Conservation (phyloP, 2,888 invertebrate species). For the Amphiduros pacificus region DNA sequence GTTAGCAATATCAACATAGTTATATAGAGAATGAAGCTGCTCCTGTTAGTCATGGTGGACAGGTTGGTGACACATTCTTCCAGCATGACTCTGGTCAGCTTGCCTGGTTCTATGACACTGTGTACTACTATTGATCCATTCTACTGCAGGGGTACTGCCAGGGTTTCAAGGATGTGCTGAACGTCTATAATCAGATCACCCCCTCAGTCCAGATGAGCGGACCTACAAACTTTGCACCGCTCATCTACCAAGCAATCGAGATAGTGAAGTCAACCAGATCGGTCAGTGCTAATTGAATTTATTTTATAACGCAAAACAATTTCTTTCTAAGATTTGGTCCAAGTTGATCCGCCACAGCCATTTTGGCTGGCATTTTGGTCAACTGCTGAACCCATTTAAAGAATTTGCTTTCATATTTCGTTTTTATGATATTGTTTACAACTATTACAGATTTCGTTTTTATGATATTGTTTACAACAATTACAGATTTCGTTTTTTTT, state of each 20-base stretch:
- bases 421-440: too few species aligned
- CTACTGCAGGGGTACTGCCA: slow-evolving; percentile 46
- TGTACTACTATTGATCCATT: too few species aligned
- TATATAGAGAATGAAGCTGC: not conserved
- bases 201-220: slow-evolving; percentile 61
- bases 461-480: too few species aligned
- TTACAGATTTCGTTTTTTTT: not conserved
- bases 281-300: slow-evolving; percentile 42
- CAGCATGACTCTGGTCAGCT: too few species aligned
- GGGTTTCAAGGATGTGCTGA: slow-evolving; percentile 60
- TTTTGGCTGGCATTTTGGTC: not conserved
- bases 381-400: not conserved
- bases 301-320: too few species aligned
- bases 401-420: too few species aligned
- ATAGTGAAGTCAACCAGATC: slow-evolving; percentile 58
- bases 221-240: slow-evolving; percentile 64
- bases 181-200: slow-evolving; percentile 60
- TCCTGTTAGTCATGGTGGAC: not conserved
- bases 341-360: too few species aligned
- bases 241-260: slow-evolving; percentile 62
- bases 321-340: too few species aligned
- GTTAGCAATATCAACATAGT: not conserved
- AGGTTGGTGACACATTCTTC: not conserved
- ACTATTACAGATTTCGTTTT: too few species aligned
- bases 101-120: too few species aligned